Evolutionary conservation across 2,113 vertebrate genomes (phyloP), one percentile per base, ranked within the genome.

Genomic region (Poecilia latipinna): DNA sequence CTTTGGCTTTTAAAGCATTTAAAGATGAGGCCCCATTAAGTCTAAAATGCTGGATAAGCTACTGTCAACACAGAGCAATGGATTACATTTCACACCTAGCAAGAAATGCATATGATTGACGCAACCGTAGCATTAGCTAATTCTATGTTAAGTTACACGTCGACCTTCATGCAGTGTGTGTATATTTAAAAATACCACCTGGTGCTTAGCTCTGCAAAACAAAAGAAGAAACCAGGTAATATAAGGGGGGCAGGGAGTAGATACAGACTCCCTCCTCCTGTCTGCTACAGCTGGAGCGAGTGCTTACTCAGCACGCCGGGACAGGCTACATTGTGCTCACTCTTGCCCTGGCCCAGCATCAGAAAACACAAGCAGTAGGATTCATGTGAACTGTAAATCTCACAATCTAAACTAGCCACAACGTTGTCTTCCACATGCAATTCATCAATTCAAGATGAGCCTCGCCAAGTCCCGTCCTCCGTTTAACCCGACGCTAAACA

Each of bases 301-400:
- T 74, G 88, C 88, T 83, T 61, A 76, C 74, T 90, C 86, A 69
- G 90, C 91, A 89, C 42, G 29, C 11, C 2, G 35, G 63, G 37
- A 19, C 65, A 8, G n/a, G 33, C 61, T 67, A 61, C 31, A 63
- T 68, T 61, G 31, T 29, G 3, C 75, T 77, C 71, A 33, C 74
- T 79, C 80, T 70, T 28, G 68, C 28, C 42, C 70, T 33, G 1
- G 60, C 75, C 75, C 70, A 22, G 54, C 31, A 76, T 79, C 75
- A 73, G 12, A 13, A 79, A 74, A 83, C 54, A 61, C 67, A 3
- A 75, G 70, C 73, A n/a, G 70, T 71, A 28, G 4, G 70, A 77
- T 77, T 84, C 66, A 73, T 82, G 78, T 69, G 61, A 78, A 67
- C 64, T 26, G 19, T 19, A 19, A 19, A 48, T 48, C 44, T 48